Percentiles rank a stretch among this genome's conserved stretches.
Conservation (phyloP, 1,140 invertebrate species). For the Ericerus pela region DNA sequence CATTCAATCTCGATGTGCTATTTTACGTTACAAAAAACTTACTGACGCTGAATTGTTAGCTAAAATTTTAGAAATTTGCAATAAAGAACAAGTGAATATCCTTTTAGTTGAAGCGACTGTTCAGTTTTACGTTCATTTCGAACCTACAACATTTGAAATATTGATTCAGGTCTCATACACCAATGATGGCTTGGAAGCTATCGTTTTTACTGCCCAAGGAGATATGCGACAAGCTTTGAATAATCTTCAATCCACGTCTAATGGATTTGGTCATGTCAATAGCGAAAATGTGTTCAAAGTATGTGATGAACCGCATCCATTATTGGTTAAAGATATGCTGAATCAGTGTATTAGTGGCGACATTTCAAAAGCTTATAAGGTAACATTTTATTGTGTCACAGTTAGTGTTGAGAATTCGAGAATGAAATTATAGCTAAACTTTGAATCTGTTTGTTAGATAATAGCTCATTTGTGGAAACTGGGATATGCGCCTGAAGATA, state of each 20-base stretch:
- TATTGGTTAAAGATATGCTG: slow-evolving; percentile 84
- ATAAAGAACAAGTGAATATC: slow-evolving; percentile 43
- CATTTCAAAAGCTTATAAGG: slow-evolving; percentile 75
- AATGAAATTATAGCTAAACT: too few species aligned
- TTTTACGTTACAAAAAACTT: slow-evolving; percentile 84
- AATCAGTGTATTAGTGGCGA: slow-evolving; percentile 65
- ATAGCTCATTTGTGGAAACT: slow-evolving; percentile 77
- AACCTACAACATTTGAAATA: background rate
- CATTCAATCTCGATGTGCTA: slow-evolving; percentile 95
- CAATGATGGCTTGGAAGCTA: slow-evolving; percentile 88
- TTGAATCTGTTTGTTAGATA: slow-evolving; percentile 36
- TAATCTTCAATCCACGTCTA: slow-evolving; percentile 92
- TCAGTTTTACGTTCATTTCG: background rate
- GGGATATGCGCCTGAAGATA: slow-evolving; percentile 92
- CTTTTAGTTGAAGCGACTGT: background rate
- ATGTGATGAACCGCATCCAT: slow-evolving; percentile 97
- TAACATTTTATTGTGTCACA: slow-evolving; percentile 26
- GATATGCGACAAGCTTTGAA: slow-evolving; percentile 96
- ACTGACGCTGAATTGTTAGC: slow-evolving; percentile 77
- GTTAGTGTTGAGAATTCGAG: too few species aligned
- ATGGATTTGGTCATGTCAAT: slow-evolving; percentile 85
- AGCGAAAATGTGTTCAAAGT: slow-evolving; percentile 98
- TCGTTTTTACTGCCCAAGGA: slow-evolving; percentile 96
- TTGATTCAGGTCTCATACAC: slow-evolving; percentile 52
- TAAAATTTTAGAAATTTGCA: slow-evolving; percentile 58